Base-by-base conservation (phyloP, 2,888 invertebrate species). In the Drosophila prostipennis region DNA sequence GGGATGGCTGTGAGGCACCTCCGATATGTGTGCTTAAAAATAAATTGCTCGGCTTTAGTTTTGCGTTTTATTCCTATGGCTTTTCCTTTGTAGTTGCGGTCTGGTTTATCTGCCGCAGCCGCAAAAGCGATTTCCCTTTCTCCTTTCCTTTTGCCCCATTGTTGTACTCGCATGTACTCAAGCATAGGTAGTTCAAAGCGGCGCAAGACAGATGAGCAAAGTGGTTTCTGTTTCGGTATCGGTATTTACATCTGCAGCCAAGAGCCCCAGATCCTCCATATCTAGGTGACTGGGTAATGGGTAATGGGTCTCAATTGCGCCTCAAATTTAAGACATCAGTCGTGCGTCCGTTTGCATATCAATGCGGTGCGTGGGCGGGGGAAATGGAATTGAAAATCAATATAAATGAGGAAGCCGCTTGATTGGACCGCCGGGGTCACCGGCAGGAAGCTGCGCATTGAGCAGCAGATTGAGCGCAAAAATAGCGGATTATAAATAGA, bases 221-320 rank as follows among this genome's bases (percentile, higher is more conserved):
- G 45, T 54, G 54, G 37, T 53, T 64, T 45, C 45, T 65, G 54
- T 54, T 40, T 48, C 54, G 39, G 39, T 65, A 65, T 58, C 60
- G 29, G 37, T 43, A 19, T 34, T 8, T n/a, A 40, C 58, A 65
- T 61, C 43, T 43, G 32, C 29, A 26, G 36, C 52, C 32, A 63
- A 67, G 65, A 75, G 76, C 7, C 61, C 68, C 26, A 26, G 26
- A 26, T 26, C 51, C 53, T 52, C 42, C 71, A 75, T 79, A 82
- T 84, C 74, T 82, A 72, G 82, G 82, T 84, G 87, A 87, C 74
- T 84, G 61, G 82, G 72, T 87, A 82, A 87, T 84, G 61, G 82
- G 72, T 87, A 82, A 87, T 84, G 85, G 65, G 79, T 61, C 69
- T 79, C 85, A 87, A 84, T 84, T 87, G 85, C 70, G 70, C 69